Conservation (phyloP, 2,888 invertebrate species). For the Noctua janthe region DNA sequence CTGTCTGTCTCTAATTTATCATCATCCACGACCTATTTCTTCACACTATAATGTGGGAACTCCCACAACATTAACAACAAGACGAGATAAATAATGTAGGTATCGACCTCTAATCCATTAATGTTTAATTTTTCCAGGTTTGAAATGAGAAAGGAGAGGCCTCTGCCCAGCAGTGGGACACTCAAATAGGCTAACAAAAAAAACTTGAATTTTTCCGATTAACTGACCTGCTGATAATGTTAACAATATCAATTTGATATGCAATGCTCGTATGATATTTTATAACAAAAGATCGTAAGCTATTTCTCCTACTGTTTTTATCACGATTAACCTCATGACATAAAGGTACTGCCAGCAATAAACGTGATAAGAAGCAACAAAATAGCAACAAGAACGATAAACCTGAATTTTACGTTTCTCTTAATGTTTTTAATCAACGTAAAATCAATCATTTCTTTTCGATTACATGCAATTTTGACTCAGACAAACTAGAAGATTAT, state of each 20-base stretch:
- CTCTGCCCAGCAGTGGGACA: too few relatives aligned
- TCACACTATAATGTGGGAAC: too few relatives aligned
- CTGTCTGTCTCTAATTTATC: too few relatives aligned
- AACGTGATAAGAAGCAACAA: constrained; percentile 42
- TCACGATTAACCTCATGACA: constrained; percentile 35
- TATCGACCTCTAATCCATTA: too few relatives aligned
- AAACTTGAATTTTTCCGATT: neutral
- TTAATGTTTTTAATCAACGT: constrained; percentile 41
- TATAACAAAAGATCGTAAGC: neutral
- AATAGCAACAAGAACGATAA: constrained; percentile 23
- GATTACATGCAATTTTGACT: neutral
- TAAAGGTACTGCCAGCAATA: neutral
- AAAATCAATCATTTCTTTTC: constrained; percentile 16
- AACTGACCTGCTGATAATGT: constrained; percentile 9
- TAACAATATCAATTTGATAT: constrained; percentile 3
- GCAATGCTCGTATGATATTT: neutral
- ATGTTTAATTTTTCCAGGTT: neutral
- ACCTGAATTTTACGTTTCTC: constrained; percentile 4
- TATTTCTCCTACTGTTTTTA: constrained; percentile 5
- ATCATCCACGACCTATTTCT: too few relatives aligned
- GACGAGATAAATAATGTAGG: too few relatives aligned
- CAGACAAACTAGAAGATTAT: neutral
- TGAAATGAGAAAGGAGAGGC: too few relatives aligned
- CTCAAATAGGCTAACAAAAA: too few relatives aligned
- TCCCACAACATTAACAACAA: too few relatives aligned